These are phyloP conservation scores for Donacobius atricapilla DNA, from an alignment of 2,113 vertebrate genomes.

Conservation along the genomic window DNA sequence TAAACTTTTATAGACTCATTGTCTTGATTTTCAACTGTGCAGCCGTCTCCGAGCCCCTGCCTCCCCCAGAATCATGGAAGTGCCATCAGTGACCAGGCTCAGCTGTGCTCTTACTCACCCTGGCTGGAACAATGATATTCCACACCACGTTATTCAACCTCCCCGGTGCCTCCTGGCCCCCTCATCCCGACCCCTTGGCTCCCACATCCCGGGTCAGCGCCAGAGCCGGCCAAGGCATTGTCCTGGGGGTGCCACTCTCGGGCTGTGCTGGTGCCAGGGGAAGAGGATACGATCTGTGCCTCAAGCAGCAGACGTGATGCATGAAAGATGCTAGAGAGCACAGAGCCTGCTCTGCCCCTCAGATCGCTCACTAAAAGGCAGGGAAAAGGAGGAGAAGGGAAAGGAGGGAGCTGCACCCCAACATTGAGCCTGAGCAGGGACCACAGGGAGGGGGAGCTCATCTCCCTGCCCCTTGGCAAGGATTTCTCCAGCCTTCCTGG, in stretches of 20 bases:
- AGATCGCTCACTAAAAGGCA: background rate
- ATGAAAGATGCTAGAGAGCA: background rate
- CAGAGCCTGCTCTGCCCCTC: background rate
- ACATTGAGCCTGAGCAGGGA: accelerated
- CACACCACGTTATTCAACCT: conserved; percentile 36
- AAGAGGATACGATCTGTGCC: background rate
- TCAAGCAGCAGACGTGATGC: background rate
- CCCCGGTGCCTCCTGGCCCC: background rate
- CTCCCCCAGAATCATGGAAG: conserved; percentile 21
- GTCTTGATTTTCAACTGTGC: conserved; percentile 45
- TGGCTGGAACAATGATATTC: conserved; percentile 47
- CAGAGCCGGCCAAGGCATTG: background rate
- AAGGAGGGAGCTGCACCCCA: background rate
- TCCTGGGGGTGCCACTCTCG: background rate
- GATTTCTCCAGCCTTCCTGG: background rate
- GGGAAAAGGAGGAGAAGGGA: background rate
- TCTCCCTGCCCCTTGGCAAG: background rate
- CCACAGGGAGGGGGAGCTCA: background rate
- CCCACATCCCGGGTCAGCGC: background rate
- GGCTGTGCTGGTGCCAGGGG: background rate
- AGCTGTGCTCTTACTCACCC: conserved; percentile 60
- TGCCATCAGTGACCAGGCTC: conserved; percentile 23
- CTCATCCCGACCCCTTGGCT: background rate
- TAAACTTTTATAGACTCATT: conserved; percentile 62
- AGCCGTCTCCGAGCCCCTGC: background rate